Percentiles rank a stretch among this genome's conserved stretches.
Evolutionary conservation across 2,888 invertebrate genomes (phyloP).

Genomic region (Drosophila vallismaia): DNA sequence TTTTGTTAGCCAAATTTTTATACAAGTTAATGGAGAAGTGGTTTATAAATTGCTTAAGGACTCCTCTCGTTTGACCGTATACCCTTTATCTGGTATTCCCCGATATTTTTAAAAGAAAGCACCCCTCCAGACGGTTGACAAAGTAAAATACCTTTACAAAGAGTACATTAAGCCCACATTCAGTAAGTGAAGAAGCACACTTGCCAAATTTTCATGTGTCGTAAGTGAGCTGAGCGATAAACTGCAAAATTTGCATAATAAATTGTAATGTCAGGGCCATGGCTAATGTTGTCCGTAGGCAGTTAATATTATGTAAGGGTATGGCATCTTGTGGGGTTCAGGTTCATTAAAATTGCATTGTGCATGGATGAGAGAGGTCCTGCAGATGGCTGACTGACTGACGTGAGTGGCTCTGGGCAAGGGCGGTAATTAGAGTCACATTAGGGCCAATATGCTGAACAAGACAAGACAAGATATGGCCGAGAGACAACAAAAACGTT

Average conservation of each 20-base stretch:
- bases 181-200: background rate
- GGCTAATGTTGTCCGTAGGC: constrained; percentile 8
- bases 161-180: background rate
- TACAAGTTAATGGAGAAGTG: no score
- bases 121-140: no score
- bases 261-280: constrained; percentile 26
- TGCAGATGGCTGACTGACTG: constrained; percentile 4
- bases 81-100: no score
- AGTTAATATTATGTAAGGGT: constrained; percentile 23
- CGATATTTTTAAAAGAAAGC: no score
- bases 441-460: constrained; percentile 23
- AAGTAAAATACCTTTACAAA: background rate
- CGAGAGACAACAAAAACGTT: constrained; percentile 47
- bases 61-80: no score
- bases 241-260: constrained; percentile 54
- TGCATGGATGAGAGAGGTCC: constrained; percentile 17
- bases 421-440: constrained; percentile 41
- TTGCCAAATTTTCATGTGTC: background rate
- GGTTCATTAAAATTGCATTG: constrained; percentile 66
- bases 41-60: no score
- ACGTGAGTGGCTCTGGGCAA: constrained; percentile 10
- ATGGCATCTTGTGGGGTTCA: constrained; percentile 37
- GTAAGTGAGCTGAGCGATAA: constrained; percentile 6
- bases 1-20: no score
- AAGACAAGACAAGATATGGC: constrained; percentile 14